Evolutionary conservation across 2,113 vertebrate species (phyloP), one percentile per base, ranked within the genome.

Genomic region (Stegostoma tigrinum): DNA sequence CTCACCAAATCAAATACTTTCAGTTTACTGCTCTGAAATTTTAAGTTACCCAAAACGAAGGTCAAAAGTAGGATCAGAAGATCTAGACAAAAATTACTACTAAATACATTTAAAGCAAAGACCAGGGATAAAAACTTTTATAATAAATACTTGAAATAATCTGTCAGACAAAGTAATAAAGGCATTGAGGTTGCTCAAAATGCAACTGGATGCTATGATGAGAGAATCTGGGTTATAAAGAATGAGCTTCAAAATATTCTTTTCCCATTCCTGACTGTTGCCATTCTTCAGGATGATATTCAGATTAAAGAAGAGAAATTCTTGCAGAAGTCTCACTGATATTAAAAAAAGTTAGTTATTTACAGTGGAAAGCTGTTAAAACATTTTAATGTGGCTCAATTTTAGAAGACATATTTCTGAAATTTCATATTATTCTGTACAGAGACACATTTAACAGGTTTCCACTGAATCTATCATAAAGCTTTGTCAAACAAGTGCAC

Each of bases 281-380:
- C 61, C 80, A 21, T 45, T 64, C 52, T 90, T 17, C 14, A n/a
- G n/a, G 55, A n/a, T 66, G n/a, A 64, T 93, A 66, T 90, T 90
- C 30, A 61, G 52, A 90, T 30, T 66, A 93, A 91, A 64, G 61
- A 64, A 30, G 87, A 61, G 30, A 90, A 90, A 64, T 90, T 52
- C 14, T 90, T 90, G 87, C 27, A 90, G 14, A 91, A 91, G 55
- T 34, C 55, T 55, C 34, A 19, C 17, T 15, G 5, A 23, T 19
- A 27, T 70, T 94, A 45, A 94, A 94, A 61, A 70, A 94, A 27
- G 70, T 42, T 24, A 93, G 64, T 24, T 23, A 95, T 34, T 14
- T 75, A 95, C 94, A 95, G 68, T 52, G 94, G 94, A 52, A 52
- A 72, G 72, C 68, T 72, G 68, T 48, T 75, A 94, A 70, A 94